These are phyloP conservation scores for Limosa lapponica DNA, from an alignment of 2,797 vertebrate species.

Conservation along the genomic window DNA sequence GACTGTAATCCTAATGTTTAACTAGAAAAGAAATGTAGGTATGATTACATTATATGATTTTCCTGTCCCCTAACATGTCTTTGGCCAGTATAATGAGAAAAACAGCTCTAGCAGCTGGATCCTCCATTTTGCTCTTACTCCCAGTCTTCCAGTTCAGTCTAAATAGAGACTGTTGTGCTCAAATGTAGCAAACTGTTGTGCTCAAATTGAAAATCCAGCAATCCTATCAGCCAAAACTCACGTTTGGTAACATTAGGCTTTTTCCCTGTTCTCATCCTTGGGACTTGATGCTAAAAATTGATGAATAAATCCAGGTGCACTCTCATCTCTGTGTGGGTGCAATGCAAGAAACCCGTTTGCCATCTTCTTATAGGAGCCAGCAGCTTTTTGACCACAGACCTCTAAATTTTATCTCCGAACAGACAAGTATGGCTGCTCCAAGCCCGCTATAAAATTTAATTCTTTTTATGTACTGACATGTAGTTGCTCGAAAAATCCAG, in stretches of 20 bases:
- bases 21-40: background rate
- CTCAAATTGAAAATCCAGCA: background rate
- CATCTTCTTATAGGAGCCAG: background rate
- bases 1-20: background rate
- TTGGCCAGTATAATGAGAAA: background rate
- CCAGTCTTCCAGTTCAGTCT: background rate
- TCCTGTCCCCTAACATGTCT: rapidly evolving
- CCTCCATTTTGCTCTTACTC: background rate
- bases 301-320: background rate
- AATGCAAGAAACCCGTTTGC: background rate
- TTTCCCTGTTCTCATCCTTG: background rate
- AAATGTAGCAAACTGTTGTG: background rate
- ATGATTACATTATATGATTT: background rate
- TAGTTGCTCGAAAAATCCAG: background rate
- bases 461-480: background rate
- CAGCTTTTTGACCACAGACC: background rate
- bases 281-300: background rate
- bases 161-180: background rate
- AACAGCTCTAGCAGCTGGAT: background rate
- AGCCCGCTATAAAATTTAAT: background rate
- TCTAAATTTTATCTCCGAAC: background rate
- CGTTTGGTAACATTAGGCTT: background rate
- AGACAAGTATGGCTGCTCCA: background rate
- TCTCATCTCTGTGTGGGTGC: background rate
- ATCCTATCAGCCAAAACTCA: background rate